Evolutionary conservation across 2,888 invertebrate genomes (phyloP), one percentile per base, ranked within the genome.

Genomic region (Galerucella nymphaeae): DNA sequence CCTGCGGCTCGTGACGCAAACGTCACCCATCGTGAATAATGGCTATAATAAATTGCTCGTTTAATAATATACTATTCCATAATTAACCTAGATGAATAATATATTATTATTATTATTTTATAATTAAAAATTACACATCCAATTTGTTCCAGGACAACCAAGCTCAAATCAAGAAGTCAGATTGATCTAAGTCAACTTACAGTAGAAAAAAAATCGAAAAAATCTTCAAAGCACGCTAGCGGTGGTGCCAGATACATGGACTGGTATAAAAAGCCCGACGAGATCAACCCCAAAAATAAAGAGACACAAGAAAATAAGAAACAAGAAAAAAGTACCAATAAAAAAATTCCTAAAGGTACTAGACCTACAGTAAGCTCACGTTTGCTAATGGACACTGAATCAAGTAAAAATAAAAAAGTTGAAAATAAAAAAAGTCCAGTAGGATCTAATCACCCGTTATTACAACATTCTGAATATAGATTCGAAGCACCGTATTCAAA

Each of bases 401-500:
- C 83, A 13, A 83, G 81, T 75, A 76, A 81, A 0, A 75, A 78
- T 18, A 83, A 82, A 74, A 83, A 81, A 78, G 78, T 78, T 0
- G 76, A 77, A 14, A 72, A 66, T 59, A 82, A 80, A 59, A 82
- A 81, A 58, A 69, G 70, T 23, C 68, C 75, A 30, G 23, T 77
- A 1, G 85, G 85, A 1, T 86, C 85, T 0, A 85, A 84, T 65
- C 94, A 94, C 86, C 93, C 93, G 3, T 86, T 93, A 66, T 86
- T 93, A 20, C 94, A 94, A 82, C 94, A 94, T 85, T 94, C 94
- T 0, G 93, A 93, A 82, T 93, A 93, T 83, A 90, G 93, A 73
- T 94, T 91, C 82, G 94, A 94, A 83, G 90, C 76, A 1, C 81
- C 77, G 42, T 81, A 82, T 79, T 78, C 79, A 3, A 14, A 58